Evolutionary conservation across 2,888 invertebrate species (phyloP).

Genomic region (Diplolepis rosae): DNA sequence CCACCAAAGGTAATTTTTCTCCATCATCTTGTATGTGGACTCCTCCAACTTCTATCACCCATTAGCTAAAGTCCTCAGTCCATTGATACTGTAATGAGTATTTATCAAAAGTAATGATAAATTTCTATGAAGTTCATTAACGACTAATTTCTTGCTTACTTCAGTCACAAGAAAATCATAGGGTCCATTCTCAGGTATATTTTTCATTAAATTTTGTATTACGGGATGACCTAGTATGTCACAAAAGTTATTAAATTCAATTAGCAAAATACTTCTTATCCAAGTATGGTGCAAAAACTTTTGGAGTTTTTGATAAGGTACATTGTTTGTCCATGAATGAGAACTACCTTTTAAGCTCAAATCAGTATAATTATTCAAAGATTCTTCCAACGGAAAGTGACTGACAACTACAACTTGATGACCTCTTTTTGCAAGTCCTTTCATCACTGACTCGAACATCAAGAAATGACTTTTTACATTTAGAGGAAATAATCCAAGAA

Average conservation of each 20-base stretch:
- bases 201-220: not conserved
- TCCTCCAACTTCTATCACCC: constrained; percentile 76
- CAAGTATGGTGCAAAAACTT: not conserved
- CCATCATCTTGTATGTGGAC: constrained; percentile 67
- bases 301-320: not conserved
- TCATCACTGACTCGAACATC: too few relatives aligned
- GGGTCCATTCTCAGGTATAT: not conserved
- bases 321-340: not conserved
- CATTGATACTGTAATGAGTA: constrained; percentile 75
- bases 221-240: constrained; percentile 3
- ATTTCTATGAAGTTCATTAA: constrained; percentile 57
- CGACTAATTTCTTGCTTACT: too few relatives aligned
- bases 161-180: not conserved
- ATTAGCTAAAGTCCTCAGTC: constrained; percentile 73
- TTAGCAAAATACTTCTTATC: not conserved
- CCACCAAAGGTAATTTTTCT: constrained; percentile 21
- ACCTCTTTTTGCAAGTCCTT: constrained; percentile 73
- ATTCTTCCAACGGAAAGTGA: constrained; percentile 62
- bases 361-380: constrained; percentile 68
- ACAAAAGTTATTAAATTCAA: not conserved
- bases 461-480: too few relatives aligned
- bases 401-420: constrained; percentile 74
- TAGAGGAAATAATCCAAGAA: too few relatives aligned
- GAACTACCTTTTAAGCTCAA: constrained; percentile 46
- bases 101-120: constrained; percentile 73